These are phyloP conservation scores for Aphyosemion australe DNA, from an alignment of 2,113 vertebrate species.

Conservation along the genomic window DNA sequence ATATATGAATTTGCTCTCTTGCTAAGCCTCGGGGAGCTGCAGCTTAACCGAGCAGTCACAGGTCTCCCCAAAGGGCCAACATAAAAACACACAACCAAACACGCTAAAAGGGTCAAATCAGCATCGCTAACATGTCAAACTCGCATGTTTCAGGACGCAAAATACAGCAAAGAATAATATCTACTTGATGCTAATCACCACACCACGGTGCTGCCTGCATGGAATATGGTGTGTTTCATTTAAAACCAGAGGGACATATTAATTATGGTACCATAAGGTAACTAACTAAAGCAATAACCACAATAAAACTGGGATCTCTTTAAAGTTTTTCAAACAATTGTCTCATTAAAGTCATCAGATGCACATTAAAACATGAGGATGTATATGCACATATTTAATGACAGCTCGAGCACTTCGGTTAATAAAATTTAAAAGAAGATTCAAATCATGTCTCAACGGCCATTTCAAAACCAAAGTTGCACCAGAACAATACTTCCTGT, in stretches of 20 bases:
- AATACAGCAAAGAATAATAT: neutral
- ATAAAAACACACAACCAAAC: no score
- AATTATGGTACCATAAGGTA: neutral
- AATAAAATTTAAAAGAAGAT: constrained; percentile 30
- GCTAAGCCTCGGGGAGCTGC: no score
- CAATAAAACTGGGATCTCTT: constrained; percentile 4
- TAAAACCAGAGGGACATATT: neutral
- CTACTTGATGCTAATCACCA: neutral
- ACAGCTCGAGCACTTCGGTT: constrained; percentile 33
- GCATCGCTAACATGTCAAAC: no score
- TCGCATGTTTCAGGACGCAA: no score
- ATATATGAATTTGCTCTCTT: no score
- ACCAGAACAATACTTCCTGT: neutral
- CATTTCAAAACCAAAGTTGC: constrained; percentile 28
- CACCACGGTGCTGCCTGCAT: neutral
- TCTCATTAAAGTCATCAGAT: constrained; percentile 31
- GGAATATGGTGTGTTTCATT: neutral
- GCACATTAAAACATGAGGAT: constrained; percentile 38
- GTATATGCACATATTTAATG: constrained; percentile 33
- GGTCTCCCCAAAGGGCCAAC: no score
- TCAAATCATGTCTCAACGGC: constrained; percentile 9
- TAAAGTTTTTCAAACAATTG: constrained; percentile 16
- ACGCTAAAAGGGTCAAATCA: no score
- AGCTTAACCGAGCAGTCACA: no score
- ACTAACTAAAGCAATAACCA: neutral